phyloP scores from a whole-genome alignment of 2,888 invertebrate species.

The Pimpla rufipes region DNA sequence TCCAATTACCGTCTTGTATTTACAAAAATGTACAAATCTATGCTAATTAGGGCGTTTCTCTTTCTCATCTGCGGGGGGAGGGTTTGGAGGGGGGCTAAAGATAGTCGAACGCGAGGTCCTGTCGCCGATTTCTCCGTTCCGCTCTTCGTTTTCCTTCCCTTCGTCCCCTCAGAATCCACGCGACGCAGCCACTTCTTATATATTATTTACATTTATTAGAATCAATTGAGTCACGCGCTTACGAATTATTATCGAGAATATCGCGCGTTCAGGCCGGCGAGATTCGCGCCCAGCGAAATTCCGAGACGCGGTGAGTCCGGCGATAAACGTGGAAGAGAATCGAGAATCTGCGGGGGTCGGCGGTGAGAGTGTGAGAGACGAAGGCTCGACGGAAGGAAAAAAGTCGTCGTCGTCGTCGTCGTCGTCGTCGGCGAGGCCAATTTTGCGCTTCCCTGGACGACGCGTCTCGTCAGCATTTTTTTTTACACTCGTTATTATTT shows the following conservation, averaged over 20 bases:
- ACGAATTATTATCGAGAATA: constrained; percentile 18
- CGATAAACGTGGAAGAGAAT: constrained; percentile 16
- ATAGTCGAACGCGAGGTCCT: constrained; percentile 62
- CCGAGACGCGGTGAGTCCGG: neutral
- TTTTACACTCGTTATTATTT: constrained; percentile 11
- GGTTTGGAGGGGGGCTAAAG: neutral
- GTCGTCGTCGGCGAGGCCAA: neutral
- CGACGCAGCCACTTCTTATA: constrained; percentile 30
- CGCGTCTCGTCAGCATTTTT: neutral
- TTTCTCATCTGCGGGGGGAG: constrained; percentile 7
- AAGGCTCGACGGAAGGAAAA: constrained; percentile 24
- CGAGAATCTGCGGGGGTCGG: constrained; percentile 1
- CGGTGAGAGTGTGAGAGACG: neutral
- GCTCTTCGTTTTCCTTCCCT: neutral
- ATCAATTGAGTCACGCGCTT: constrained; percentile 47
- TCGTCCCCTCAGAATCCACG: constrained; percentile 45
- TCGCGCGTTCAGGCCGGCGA: constrained; percentile 1
- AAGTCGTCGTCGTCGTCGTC: neutral
- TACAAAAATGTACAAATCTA: constrained; percentile 69
- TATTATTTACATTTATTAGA: constrained; percentile 66
- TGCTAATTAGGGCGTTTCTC: constrained; percentile 51
- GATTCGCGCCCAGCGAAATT: neutral
- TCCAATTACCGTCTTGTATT: constrained; percentile 62
- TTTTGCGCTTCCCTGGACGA: neutral
- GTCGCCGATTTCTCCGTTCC: constrained; percentile 40